Evolutionary conservation across 2,113 vertebrate species (phyloP).

Genomic region (Nematolebias whitei): DNA sequence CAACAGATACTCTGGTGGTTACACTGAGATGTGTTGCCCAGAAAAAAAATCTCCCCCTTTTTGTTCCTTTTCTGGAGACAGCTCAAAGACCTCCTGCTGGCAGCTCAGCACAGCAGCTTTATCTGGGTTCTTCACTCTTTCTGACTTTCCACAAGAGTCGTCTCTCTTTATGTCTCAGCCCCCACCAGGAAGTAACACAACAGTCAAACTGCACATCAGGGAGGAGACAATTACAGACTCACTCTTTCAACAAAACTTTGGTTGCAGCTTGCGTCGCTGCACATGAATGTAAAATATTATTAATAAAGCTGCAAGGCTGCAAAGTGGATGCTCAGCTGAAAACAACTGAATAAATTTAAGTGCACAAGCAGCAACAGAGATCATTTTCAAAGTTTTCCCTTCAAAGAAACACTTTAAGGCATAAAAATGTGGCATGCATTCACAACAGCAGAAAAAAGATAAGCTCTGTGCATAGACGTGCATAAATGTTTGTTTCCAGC

Average conservation of each 20-base stretch:
- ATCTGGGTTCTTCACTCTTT: constrained; percentile 61
- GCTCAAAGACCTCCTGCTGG: constrained; percentile 74
- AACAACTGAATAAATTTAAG: constrained; percentile 24
- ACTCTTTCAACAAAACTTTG: constrained; percentile 52
- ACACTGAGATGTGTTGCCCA: constrained; percentile 52
- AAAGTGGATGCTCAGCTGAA: constrained; percentile 27
- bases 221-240: constrained; percentile 67
- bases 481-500: constrained; percentile 19
- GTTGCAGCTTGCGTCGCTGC: constrained; percentile 47
- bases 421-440: constrained; percentile 9
- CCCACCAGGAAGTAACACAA: constrained; percentile 54
- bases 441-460: not conserved
- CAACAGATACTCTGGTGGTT: constrained; percentile 52
- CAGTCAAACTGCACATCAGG: constrained; percentile 48
- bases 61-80: constrained; percentile 53
- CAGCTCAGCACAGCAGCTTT: constrained; percentile 64
- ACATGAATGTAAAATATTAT: constrained; percentile 41
- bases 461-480: constrained; percentile 6
- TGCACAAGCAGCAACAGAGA: constrained; percentile 15
- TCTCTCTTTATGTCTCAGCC: constrained; percentile 61
- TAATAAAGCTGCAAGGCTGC: constrained; percentile 32
- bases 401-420: constrained; percentile 35
- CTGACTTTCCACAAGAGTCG: constrained; percentile 46
- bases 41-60: constrained; percentile 36
- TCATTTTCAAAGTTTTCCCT: constrained; percentile 37